phyloP scores from a whole-genome alignment of 2,888 invertebrate species.

The Eulithis prunata region DNA sequence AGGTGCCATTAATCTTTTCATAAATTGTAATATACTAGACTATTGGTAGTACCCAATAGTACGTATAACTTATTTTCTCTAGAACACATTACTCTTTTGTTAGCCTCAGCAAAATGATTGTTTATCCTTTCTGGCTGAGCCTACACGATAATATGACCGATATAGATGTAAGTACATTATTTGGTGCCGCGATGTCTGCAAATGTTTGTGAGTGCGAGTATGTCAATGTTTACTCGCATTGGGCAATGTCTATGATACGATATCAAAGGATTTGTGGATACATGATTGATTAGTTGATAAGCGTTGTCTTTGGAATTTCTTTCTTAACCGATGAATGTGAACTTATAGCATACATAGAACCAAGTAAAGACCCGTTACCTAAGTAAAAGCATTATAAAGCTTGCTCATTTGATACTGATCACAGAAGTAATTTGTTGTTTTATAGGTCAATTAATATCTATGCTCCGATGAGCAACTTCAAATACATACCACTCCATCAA shows the following conservation, averaged over 20 bases:
- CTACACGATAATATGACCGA: conserved; percentile 10
- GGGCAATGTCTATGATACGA: conserved; percentile 42
- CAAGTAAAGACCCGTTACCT: no score
- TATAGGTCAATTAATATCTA: no score
- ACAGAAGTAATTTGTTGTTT: no score
- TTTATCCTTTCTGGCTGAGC: no score
- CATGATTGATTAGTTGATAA: conserved; percentile 44
- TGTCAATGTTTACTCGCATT: conserved; percentile 45
- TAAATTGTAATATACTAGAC: conserved; percentile 16
- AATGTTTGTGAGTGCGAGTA: conserved; percentile 37
- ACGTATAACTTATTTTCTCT: no score
- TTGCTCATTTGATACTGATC: no score
- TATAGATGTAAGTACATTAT: conserved; percentile 17
- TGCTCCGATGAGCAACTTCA: no score
- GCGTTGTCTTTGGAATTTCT: conserved; percentile 30
- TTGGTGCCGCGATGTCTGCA: conserved; percentile 45
- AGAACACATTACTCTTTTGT: no score
- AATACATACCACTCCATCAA: no score
- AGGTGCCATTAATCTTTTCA: conserved; percentile 50
- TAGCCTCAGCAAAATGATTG: no score
- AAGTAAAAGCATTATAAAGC: no score
- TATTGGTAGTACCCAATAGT: background rate
- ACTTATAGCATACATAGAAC: background rate
- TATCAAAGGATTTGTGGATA: conserved; percentile 39
- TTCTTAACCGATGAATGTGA: conserved; percentile 7